These are phyloP conservation scores for Drosophila trapezifrons DNA, from an alignment of 1,140 invertebrate genomes.

Conservation along the genomic window DNA sequence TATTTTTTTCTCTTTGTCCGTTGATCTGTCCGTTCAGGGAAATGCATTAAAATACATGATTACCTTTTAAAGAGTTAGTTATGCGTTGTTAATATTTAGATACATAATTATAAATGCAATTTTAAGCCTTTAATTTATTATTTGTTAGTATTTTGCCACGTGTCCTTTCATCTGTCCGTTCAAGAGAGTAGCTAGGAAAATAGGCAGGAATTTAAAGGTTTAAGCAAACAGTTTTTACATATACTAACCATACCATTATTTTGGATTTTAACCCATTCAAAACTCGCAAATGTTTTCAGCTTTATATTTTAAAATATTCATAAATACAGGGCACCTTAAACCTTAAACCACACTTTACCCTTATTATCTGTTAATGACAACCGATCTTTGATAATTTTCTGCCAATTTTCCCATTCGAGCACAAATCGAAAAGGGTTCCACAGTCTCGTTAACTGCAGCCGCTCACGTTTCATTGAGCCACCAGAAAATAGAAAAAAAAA, in stretches of 20 bases:
- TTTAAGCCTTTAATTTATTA: too few relatives aligned
- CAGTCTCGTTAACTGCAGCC: slow-evolving; percentile 61
- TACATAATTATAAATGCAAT: too few relatives aligned
- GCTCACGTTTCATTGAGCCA: slow-evolving; percentile 62
- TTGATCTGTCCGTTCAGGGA: too few relatives aligned
- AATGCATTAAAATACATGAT: too few relatives aligned
- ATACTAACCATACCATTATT: neutral
- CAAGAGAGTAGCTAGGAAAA: neutral
- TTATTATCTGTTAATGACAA: slow-evolving; percentile 48
- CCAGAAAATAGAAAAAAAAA: neutral
- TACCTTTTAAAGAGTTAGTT: too few relatives aligned
- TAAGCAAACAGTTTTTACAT: too few relatives aligned
- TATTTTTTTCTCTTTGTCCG: too few relatives aligned
- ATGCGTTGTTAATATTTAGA: too few relatives aligned
- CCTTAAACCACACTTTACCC: too few relatives aligned
- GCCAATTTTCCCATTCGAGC: slow-evolving; percentile 56
- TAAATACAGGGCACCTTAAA: neutral
- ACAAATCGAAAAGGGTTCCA: slow-evolving; percentile 61
- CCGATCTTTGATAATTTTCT: slow-evolving; percentile 68
- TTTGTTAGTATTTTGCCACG: too few relatives aligned
- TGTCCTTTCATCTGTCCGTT: neutral
- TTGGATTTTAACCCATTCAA: neutral
- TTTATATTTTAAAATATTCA: neutral
- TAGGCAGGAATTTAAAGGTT: neutral
- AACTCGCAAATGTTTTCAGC: too few relatives aligned